Conservation (phyloP, 2,888 invertebrate genomes). For the Pristionchus entomophagus region DNA sequence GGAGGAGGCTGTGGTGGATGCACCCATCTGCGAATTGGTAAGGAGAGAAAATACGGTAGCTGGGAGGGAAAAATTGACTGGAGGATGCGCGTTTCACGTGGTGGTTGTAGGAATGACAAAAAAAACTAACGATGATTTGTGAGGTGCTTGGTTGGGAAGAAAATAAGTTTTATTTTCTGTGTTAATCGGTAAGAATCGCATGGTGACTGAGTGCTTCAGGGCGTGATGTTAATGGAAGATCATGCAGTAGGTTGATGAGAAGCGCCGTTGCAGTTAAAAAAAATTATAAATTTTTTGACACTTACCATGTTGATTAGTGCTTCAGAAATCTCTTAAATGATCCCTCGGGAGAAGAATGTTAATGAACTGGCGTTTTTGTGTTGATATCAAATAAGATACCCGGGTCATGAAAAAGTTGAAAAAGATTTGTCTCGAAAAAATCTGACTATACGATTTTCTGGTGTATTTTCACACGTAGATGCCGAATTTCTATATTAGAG, state of each 20-base stretch:
- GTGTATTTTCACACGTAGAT: no score
- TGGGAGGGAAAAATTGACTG: neutral
- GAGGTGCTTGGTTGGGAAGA: neutral
- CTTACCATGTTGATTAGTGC: no score
- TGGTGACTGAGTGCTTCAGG: neutral
- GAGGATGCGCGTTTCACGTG: neutral
- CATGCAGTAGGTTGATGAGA: neutral
- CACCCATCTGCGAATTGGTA: constrained; percentile 73
- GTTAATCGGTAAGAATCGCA: neutral
- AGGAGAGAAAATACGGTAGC: constrained; percentile 46
- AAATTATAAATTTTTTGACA: neutral
- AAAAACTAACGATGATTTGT: neutral
- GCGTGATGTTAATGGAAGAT: neutral
- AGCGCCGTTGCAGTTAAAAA: neutral
- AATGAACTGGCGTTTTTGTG: no score
- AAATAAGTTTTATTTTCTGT: no score
- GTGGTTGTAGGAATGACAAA: neutral
- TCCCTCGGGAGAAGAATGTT: no score
- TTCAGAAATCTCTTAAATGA: no score
- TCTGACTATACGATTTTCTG: no score
- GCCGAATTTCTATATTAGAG: no score
- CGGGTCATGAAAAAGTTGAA: no score
- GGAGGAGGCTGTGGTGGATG: constrained; percentile 66
- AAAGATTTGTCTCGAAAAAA: no score
- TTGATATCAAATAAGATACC: no score